These are phyloP conservation scores for Eriosoma lanigerum DNA, from an alignment of 1,140 invertebrate species.

Conservation along the genomic window DNA sequence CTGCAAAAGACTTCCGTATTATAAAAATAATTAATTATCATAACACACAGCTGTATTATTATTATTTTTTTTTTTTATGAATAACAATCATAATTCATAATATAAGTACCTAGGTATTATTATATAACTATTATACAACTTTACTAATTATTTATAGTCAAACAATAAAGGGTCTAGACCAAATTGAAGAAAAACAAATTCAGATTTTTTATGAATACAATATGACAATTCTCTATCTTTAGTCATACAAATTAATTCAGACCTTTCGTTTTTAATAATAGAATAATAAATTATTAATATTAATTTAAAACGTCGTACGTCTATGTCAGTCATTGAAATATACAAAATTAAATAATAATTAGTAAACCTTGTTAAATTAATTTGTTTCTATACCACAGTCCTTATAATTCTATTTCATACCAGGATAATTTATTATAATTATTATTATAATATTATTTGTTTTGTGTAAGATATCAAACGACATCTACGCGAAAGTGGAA, in stretches of 20 bases:
- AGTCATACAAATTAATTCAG: too few species aligned
- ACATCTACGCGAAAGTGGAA: background rate
- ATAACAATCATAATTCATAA: background rate
- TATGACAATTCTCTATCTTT: too few species aligned
- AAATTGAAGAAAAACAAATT: too few species aligned
- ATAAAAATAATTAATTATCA: background rate
- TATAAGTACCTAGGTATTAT: too few species aligned
- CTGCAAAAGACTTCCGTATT: background rate
- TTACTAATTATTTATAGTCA: too few species aligned
- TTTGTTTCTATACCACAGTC: too few species aligned
- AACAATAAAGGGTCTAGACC: too few species aligned
- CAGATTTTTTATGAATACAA: too few species aligned
- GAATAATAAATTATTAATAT: too few species aligned
- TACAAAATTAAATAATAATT: background rate
- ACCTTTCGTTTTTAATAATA: too few species aligned
- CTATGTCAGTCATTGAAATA: background rate
- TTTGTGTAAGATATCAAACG: background rate
- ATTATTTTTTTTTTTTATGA: background rate
- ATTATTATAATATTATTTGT: background rate
- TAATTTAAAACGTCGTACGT: too few species aligned
- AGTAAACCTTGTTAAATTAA: background rate
- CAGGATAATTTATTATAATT: background rate
- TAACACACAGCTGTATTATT: background rate
- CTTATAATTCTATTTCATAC: background rate
- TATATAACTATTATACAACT: too few species aligned